Evolutionary conservation across 2,113 vertebrate genomes (phyloP), one percentile per base, ranked within the genome.

Genomic region (Merops nubicus): DNA sequence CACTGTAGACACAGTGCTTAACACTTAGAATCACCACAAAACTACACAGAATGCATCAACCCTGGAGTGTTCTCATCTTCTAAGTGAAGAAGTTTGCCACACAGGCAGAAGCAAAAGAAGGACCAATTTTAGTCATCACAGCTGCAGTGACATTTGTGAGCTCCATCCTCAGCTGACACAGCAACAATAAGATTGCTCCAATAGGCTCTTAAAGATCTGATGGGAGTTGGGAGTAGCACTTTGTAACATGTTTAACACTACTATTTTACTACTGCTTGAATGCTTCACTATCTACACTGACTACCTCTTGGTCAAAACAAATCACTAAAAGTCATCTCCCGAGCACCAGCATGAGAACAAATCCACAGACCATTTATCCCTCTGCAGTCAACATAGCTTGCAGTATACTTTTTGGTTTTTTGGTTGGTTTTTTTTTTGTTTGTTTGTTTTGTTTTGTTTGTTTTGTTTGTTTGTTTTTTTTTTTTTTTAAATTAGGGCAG

Each of bases 331-430:
- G 33, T 42, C 11, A 62, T 40, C 48, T 93, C 57, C 63, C 20
- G 29, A 85, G 25, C 40, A 85, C 9, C 15, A 48, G 21, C 28
- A 51, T 18, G 6, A 64, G 17, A 80, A 73, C 62, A 91, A 64
- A 75, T 28, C 22, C 5, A 4, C 12, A 60, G 48, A 40, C 4
- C 0, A 0, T 28, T 87, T 85, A 29, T 59, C 21, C 11, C 36
- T 38, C 28, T 48, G 45, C 40, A 83, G 45, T 48, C 67, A 89
- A 11, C 6, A 50, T 15, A 79, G 68, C 23, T 83, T 68, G 42
- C 19, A 72, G 23, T 28, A 31, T 11, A 12, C 9, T 34, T 57
- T 16, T 77, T 14, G 26, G 51, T 29, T 48, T 29, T n/a, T n/a
- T n/a, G n/a, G n/a, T n/a, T n/a, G n/a, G n/a, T n/a, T n/a, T n/a